Conservation (phyloP, 2,797 vertebrate species). For the Hippopotamyrus pictus region DNA sequence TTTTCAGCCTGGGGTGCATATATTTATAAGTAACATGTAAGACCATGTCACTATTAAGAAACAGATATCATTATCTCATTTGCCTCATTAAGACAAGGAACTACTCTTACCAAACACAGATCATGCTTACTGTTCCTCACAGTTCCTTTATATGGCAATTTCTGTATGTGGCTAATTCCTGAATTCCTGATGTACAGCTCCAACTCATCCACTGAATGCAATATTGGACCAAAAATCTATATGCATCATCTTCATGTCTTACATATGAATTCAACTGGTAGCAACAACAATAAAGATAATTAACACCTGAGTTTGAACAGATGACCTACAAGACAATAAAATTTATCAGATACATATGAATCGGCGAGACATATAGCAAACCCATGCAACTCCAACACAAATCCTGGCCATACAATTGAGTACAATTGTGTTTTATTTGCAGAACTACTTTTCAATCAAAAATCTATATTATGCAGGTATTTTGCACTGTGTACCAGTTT, state of each 20-base stretch:
- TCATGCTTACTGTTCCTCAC: not conserved
- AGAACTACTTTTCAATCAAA: not conserved
- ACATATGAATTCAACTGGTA: not conserved
- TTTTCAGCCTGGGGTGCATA: not conserved
- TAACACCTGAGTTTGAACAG: too few species aligned
- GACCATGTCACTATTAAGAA: not conserved
- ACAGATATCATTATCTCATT: not conserved
- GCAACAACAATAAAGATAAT: not conserved
- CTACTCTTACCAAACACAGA: not conserved
- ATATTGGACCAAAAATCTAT: not conserved
- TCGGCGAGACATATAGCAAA: not conserved
- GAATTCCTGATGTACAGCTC: not conserved
- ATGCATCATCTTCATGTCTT: not conserved
- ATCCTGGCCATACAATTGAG: not conserved
- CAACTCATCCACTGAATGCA: not conserved
- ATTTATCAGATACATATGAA: not conserved
- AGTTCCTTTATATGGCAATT: not conserved
- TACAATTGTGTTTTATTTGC: not conserved
- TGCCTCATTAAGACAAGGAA: not conserved
- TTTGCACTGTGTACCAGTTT: not conserved
- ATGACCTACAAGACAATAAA: not conserved
- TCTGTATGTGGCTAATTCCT: not conserved
- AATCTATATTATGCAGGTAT: not conserved
- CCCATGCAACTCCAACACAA: not conserved
- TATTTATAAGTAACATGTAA: not conserved